phyloP scores from a whole-genome alignment of 2,797 vertebrate species.

The Parotocinclus haroldoi region DNA sequence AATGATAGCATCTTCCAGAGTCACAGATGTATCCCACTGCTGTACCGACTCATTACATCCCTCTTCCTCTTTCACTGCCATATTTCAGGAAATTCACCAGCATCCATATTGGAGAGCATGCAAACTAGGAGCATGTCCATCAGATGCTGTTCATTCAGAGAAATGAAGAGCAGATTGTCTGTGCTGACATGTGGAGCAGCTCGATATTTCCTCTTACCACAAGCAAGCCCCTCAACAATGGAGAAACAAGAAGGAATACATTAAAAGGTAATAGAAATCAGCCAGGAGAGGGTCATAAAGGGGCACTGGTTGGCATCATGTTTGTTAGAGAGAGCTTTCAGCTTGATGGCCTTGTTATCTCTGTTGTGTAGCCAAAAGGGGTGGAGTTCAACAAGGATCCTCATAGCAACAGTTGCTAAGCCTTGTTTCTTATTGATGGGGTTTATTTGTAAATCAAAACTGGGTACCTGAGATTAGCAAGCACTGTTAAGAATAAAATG shows the following conservation, averaged over 20 bases:
- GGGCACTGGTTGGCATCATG: constrained; percentile 60
- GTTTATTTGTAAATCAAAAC: constrained; percentile 39
- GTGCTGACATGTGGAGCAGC: constrained; percentile 52
- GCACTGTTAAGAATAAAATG: too few relatives aligned
- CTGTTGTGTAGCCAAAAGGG: constrained; percentile 50
- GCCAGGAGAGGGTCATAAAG: constrained; percentile 72
- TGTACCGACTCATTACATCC: constrained; percentile 65
- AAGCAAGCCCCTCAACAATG: constrained; percentile 77
- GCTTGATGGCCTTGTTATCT: constrained; percentile 68
- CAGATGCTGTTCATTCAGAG: constrained; percentile 74
- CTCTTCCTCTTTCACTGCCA: constrained; percentile 51
- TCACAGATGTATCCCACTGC: constrained; percentile 80
- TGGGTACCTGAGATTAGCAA: constrained; percentile 10
- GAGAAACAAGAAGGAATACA: constrained; percentile 80
- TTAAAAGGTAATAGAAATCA: constrained; percentile 82
- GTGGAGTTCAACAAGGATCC: constrained; percentile 72
- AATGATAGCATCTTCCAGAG: constrained; percentile 88
- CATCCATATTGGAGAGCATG: constrained; percentile 65
- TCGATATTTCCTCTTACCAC: constrained; percentile 80
- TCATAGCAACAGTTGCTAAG: constrained; percentile 78
- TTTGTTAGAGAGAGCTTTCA: constrained; percentile 68
- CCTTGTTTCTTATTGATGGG: constrained; percentile 54
- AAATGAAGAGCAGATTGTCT: constrained; percentile 82
- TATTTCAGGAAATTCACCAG: constrained; percentile 62
- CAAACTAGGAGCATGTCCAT: constrained; percentile 55